A percentile compares a stretch with the other conserved stretches of the same genome.
These are phyloP conservation scores for Pelusios castaneus DNA, from an alignment of 2,113 vertebrate genomes.

Conservation along the genomic window DNA sequence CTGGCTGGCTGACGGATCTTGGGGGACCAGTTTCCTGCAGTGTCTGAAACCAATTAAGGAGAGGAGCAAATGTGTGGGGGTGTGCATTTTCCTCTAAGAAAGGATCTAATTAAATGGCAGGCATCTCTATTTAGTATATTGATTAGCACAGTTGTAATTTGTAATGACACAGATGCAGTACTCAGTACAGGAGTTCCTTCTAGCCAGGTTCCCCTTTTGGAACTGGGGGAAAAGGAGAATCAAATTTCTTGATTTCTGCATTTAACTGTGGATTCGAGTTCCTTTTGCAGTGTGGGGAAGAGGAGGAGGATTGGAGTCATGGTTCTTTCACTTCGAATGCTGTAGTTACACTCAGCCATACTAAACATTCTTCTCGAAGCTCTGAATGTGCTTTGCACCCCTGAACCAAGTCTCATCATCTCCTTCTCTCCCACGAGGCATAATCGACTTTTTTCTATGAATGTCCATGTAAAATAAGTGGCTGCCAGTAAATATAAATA, in stretches of 20 bases:
- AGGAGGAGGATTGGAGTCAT: conserved; percentile 60
- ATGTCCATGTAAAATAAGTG: conserved; percentile 51
- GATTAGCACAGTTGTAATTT: conserved; percentile 39
- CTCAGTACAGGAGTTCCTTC: conserved; percentile 17
- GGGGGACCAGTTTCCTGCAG: conserved; percentile 45
- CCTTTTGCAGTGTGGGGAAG: conserved; percentile 50
- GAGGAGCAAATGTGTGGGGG: conserved; percentile 31
- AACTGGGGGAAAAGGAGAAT: conserved; percentile 37
- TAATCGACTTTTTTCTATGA: conserved; percentile 69
- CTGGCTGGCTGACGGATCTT: conserved; percentile 56
- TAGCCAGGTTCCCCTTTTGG: conserved; percentile 26
- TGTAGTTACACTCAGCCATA: conserved; percentile 59
- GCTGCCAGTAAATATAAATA: conserved; percentile 36
- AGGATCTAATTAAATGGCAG: conserved; percentile 53
- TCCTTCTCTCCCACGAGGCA: conserved; percentile 47
- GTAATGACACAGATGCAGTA: conserved; percentile 34
- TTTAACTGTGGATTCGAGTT: conserved; percentile 62
- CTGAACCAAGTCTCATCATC: conserved; percentile 50
- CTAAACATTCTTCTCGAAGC: conserved; percentile 23
- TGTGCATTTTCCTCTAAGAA: conserved; percentile 52
- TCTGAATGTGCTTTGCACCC: conserved; percentile 36
- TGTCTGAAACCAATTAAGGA: conserved; percentile 64
- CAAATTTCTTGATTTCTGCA: conserved; percentile 66
- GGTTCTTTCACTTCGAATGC: conserved; percentile 52
- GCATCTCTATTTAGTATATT: conserved; percentile 52